Base-by-base conservation (phyloP, 2,113 vertebrate genomes). In the Oostethus manadensis region DNA sequence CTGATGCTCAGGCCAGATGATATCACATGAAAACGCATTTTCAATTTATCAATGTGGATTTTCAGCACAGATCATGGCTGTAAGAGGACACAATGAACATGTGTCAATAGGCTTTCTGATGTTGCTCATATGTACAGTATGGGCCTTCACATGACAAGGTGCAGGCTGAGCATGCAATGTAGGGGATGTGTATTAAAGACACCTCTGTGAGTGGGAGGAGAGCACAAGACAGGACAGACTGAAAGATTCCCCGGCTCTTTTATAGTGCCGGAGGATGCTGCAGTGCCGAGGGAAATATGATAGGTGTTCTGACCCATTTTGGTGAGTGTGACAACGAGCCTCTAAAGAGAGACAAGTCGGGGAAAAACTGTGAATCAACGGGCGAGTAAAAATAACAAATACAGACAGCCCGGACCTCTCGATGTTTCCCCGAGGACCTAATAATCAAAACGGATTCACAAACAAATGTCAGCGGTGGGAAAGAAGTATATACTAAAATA, bases 381-480 rank as follows among this genome's bases (percentile, higher is more conserved):
- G 10, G 14, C n/a, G 47, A 62, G 70, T 67, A 54, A 67, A 68
- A 49, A 13, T 55, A 57, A 70, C 48, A 65, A 70, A 66, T 16
- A 50, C 1, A 45, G 20, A 46, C 56, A 46, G 40, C 48, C 15
- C 13, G 26, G 51, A 23, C 56, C 23, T 46, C 0, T 46, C 0
- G 3, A 48, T 14, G 23, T 51, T 22, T 70, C 57, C 49, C 23
- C 1, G 6, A 47, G 55, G 64, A 33, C 23, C 18, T 5, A 58
- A 61, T 62, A 56, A 62, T 35, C 17, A 62, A 50, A 63, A 66
- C 48, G 46, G 42, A 60, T 65, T 57, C 50, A 54, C 70, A n/a
- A 62, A 68, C 16, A 60, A 66, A 74, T 57, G 68, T 72, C 57
- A 67, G 21, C n/a, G n/a, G 10, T 47, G 46, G 60, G 33, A 33